These are phyloP conservation scores for Epirrhoe tristata DNA, from an alignment of 2,888 invertebrate genomes.

Conservation along the genomic window DNA sequence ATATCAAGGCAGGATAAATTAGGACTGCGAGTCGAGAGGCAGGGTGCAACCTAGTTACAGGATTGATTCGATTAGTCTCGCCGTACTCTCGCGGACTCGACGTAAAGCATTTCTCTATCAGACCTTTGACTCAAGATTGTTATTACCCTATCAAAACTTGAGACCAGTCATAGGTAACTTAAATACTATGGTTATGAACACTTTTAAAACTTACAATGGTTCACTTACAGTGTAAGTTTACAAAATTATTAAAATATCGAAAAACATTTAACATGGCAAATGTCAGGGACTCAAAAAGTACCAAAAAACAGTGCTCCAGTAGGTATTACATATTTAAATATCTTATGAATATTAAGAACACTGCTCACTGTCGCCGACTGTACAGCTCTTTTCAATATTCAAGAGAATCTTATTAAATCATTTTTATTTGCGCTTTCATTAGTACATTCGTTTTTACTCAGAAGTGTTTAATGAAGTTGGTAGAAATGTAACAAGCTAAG, in stretches of 20 bases:
- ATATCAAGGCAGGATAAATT: slow-evolving; percentile 5
- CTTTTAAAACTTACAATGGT: too few species aligned
- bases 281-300: too few species aligned
- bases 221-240: too few species aligned
- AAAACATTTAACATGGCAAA: too few species aligned
- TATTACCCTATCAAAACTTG: too few species aligned
- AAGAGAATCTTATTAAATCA: slow-evolving; percentile 19
- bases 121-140: too few species aligned
- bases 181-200: too few species aligned
- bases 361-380: slow-evolving; percentile 1
- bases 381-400: slow-evolving; percentile 23
- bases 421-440: neutral
- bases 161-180: too few species aligned
- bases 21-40: slow-evolving; percentile 1
- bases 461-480: neutral
- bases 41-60: slow-evolving; percentile 19
- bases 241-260: too few species aligned
- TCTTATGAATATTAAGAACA: too few species aligned
- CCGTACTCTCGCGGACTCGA: slow-evolving; percentile 17
- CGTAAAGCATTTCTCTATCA: neutral
- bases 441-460: neutral
- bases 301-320: too few species aligned
- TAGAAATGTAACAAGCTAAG: neutral
- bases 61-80: slow-evolving; percentile 30
- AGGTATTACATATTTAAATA: too few species aligned